A percentile compares a stretch with the other conserved stretches of the same genome.
Evolutionary conservation across 1,140 invertebrate species (phyloP).

Genomic region (Procambarus virginalis): DNA sequence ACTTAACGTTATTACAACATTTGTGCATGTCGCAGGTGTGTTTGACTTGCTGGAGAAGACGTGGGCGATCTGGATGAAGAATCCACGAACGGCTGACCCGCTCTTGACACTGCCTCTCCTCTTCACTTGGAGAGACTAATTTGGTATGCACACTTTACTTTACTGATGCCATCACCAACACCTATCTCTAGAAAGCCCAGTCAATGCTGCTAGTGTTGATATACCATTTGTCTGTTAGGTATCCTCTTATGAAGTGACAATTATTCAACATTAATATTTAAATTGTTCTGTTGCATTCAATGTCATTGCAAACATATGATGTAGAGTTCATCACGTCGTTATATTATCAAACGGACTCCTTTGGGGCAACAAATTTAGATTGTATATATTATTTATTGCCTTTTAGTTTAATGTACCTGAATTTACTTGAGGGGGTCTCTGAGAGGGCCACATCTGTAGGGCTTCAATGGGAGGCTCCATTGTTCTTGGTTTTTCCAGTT

Average conservation of each 20-base stretch:
- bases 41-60: constrained; percentile 82
- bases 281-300: background rate
- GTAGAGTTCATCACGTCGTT: no score
- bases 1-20: background rate
- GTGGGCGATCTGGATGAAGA: constrained; percentile 83
- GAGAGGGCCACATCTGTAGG: no score
- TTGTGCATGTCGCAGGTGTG: constrained; percentile 76
- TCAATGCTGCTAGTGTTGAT: background rate
- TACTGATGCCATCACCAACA: background rate
- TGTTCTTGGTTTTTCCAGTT: no score
- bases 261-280: background rate
- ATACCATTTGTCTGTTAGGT: background rate
- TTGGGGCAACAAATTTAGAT: no score
- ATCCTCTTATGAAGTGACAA: background rate
- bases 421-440: no score
- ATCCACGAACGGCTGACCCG: constrained; percentile 79
- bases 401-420: no score
- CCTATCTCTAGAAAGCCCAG: background rate
- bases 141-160: background rate
- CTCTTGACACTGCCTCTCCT: constrained; percentile 80
- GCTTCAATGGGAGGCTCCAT: no score
- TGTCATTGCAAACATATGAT: no score
- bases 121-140: constrained; percentile 65
- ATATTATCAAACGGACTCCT: no score
- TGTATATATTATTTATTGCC: no score